A percentile compares a stretch with the other conserved stretches of the same genome.
phyloP scores from a whole-genome alignment of 2,797 vertebrate genomes.

The Diplodus puntazzo region DNA sequence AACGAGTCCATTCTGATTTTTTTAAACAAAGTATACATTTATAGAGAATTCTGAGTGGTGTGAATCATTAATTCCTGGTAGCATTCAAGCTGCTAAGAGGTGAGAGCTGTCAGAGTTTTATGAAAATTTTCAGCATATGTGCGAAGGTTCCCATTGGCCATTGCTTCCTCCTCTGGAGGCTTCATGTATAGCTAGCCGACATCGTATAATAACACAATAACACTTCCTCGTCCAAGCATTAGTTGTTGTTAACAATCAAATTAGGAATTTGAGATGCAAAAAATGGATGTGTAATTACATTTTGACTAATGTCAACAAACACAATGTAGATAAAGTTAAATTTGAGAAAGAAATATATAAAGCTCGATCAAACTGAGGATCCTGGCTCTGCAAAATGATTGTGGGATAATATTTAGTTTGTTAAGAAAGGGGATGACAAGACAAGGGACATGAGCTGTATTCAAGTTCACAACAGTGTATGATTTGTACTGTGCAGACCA shows the following conservation, averaged over 20 bases:
- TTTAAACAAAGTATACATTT: background rate
- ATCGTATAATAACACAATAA: no score
- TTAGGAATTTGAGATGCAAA: no score
- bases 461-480: conserved; percentile 35
- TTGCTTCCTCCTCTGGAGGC: no score
- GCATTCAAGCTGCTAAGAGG: background rate
- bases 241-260: no score
- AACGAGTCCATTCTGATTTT: background rate
- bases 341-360: background rate
- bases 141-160: background rate
- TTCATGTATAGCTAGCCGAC: no score
- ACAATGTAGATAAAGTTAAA: no score
- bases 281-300: no score
- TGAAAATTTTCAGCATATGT: background rate
- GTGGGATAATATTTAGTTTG: background rate
- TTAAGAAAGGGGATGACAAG: conserved; percentile 4
- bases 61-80: background rate
- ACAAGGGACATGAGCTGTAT: conserved; percentile 35
- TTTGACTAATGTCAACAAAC: no score
- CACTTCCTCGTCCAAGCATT: no score
- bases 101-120: background rate
- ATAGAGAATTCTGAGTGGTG: background rate
- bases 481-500: conserved; percentile 38
- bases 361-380: background rate
- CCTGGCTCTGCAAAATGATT: background rate